Base-by-base conservation (phyloP, 64 coral and sea anemone species). In the Catalaphyllia jardinei region DNA sequence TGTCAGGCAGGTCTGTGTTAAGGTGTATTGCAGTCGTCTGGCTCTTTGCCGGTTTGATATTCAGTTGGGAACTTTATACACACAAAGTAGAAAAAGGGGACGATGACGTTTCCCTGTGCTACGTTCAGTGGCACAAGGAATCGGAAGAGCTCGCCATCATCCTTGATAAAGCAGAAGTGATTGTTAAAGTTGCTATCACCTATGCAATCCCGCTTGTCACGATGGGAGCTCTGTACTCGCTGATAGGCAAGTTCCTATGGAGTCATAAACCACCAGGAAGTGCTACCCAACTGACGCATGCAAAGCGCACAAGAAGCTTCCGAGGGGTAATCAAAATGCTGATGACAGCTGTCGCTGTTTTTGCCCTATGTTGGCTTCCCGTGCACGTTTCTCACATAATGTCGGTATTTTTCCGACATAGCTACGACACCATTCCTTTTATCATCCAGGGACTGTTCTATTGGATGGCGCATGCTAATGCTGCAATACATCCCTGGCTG, bases 381-480 rank as follows among this genome's bases (percentile, higher is more conserved):
- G 72, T 93, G 17, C 92, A 93, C 50, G 59, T 93, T 3, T 1
- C 31, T 29, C 61, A 93, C 79, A 81, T 93, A 12, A 57, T 89
- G 52, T 20, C 28, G 1, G 29, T 42, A 29, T 93, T 77, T 52
- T 71, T 84, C 39, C 8, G 2, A 2, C 71, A 69, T 28, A 71
- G 60, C 17, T 93, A 93, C 78, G n/a, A 27, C 20, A 82, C 55
- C 71, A 83, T 93, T 35, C 92, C 92, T 1, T 9, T 73, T 14
- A 17, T 75, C 29, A 10, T 85, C 29, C 62, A 62, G 16, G 52
- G 52, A 19, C 60, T 82, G 0, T 60, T 93, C 55, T 77, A 55
- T 19, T 93, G 92, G 92, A 29, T 93, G 18, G 87, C 87, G 8
- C 92, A 93, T 46, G 92, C 92, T 19, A 89, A 93, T 76, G 80